phyloP scores from a whole-genome alignment of 1,140 invertebrate species.

The Trichomalopsis sarcophagae region DNA sequence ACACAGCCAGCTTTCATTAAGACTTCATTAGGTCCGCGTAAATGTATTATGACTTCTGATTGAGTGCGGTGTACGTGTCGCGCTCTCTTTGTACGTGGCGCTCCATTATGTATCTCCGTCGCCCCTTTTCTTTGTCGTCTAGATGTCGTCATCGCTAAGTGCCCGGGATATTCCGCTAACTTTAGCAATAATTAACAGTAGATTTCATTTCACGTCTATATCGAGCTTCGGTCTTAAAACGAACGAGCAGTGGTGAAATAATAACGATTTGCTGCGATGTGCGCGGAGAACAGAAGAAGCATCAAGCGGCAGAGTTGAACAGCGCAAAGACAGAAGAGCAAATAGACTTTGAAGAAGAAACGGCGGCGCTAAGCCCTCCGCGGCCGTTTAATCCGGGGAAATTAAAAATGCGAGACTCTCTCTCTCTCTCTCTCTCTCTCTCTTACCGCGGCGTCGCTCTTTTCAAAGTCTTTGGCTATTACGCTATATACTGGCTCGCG shows the following conservation, averaged over 20 bases:
- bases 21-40: constrained; percentile 66
- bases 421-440: not conserved
- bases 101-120: constrained; percentile 36
- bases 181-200: too few species aligned
- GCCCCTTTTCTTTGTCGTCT: not conserved
- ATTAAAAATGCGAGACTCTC: constrained; percentile 71
- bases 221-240: too few species aligned
- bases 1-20: constrained; percentile 62
- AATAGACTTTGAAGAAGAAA: constrained; percentile 56
- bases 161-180: too few species aligned
- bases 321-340: constrained; percentile 34
- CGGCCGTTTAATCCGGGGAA: constrained; percentile 70
- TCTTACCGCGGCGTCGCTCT: constrained; percentile 30
- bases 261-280: too few species aligned
- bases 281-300: too few species aligned
- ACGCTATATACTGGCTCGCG: constrained; percentile 6
- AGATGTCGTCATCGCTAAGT: too few species aligned
- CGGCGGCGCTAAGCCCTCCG: not conserved
- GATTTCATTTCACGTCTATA: too few species aligned
- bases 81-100: constrained; percentile 35
- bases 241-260: too few species aligned
- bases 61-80: constrained; percentile 60
- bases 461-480: constrained; percentile 19
- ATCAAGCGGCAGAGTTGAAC: not conserved
- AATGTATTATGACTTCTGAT: constrained; percentile 72